Evolutionary conservation across 2,797 vertebrate genomes (phyloP).

Genomic region (Cygnus olor): DNA sequence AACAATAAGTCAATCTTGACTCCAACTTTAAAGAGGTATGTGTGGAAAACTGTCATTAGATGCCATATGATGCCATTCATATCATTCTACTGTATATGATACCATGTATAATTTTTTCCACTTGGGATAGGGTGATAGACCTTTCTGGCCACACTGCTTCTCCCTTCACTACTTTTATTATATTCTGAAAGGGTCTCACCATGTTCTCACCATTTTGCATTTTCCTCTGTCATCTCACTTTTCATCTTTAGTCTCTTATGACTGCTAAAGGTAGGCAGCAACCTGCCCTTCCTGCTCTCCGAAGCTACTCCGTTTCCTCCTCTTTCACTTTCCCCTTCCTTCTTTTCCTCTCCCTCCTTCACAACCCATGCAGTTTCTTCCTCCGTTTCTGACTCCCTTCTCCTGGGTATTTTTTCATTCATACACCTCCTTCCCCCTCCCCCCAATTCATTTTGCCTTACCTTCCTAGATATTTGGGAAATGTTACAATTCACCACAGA

Average conservation of each 20-base stretch:
- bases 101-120: not conserved
- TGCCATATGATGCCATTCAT: not conserved
- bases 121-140: not conserved
- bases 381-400: not conserved
- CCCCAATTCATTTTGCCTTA: not conserved
- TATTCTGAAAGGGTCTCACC: not conserved
- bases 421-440: not conserved
- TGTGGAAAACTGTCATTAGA: not conserved
- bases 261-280: not conserved
- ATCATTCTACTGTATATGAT: not conserved
- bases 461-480: not conserved
- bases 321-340: not conserved
- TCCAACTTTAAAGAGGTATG: not conserved
- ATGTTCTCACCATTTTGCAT: not conserved
- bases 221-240: not conserved
- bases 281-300: not conserved
- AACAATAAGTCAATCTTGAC: not conserved
- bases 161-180: not conserved
- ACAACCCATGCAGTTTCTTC: not conserved
- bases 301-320: not conserved
- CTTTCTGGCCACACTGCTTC: not conserved
- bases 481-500: not conserved
- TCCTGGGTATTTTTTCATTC: not conserved
- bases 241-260: not conserved
- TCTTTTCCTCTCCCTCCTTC: not conserved